These are phyloP conservation scores for Bombus superbus DNA, from an alignment of 1,140 invertebrate genomes.

Conservation along the genomic window DNA sequence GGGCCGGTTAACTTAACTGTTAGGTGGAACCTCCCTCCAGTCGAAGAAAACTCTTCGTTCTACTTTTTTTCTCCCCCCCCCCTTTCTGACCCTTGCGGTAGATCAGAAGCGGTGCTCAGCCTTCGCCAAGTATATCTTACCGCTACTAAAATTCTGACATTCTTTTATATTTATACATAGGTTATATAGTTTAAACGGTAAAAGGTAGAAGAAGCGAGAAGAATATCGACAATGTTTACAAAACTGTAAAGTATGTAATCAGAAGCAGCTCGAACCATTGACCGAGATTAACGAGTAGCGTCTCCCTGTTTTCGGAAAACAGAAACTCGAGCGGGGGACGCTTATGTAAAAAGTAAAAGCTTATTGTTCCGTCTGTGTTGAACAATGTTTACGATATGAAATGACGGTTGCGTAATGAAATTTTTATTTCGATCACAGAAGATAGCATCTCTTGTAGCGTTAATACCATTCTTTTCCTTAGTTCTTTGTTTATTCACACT, in stretches of 20 bases:
- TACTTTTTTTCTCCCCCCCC: slow-evolving; percentile 52
- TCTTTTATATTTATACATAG: too few relatives aligned
- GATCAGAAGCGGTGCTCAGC: slow-evolving; percentile 57
- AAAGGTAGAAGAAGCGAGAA: background rate
- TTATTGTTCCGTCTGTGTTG: background rate
- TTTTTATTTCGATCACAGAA: background rate
- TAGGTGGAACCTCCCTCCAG: slow-evolving; percentile 43
- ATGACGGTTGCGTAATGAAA: background rate
- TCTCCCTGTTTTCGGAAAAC: background rate
- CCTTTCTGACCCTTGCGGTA: background rate
- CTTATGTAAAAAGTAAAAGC: background rate
- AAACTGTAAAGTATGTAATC: background rate
- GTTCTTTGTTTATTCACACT: too few relatives aligned
- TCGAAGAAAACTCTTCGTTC: slow-evolving; percentile 60
- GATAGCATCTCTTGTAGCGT: background rate
- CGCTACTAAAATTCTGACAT: background rate
- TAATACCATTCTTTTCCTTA: too few relatives aligned
- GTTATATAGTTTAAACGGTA: background rate
- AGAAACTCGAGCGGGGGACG: background rate
- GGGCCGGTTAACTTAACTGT: slow-evolving; percentile 65
- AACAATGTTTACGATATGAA: background rate
- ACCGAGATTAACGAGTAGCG: background rate
- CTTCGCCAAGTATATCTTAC: background rate
- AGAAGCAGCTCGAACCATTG: background rate
- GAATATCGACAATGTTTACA: background rate